phyloP scores from a whole-genome alignment of 2,797 vertebrate genomes.

The Clarias fuscus region DNA sequence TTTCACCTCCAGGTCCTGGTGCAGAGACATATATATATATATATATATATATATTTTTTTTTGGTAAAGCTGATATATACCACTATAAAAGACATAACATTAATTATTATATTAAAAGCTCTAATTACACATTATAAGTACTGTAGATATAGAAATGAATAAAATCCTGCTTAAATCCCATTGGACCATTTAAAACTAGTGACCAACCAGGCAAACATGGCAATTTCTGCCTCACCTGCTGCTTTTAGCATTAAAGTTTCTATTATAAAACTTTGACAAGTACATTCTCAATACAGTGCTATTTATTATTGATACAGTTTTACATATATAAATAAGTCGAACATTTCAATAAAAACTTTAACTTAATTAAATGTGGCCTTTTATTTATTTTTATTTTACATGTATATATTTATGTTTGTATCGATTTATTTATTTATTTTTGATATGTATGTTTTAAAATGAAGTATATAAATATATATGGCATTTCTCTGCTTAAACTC shows the following conservation, averaged over 20 bases:
- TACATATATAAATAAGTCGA: not conserved
- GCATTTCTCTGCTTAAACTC: not conserved
- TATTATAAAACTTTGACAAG: not conserved
- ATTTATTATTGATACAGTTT: no score
- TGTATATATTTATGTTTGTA: no score
- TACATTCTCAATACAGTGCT: not conserved
- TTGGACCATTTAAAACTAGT: slow-evolving; percentile 3
- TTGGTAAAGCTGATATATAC: not conserved
- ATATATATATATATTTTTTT: no score
- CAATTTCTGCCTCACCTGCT: not conserved
- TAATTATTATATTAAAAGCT: not conserved
- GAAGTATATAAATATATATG: not conserved
- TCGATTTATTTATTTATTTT: not conserved
- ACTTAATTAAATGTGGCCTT: not conserved
- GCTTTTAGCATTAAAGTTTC: not conserved
- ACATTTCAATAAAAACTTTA: not conserved
- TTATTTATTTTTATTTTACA: no score
- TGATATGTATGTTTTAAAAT: not conserved
- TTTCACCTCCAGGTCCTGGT: no score
- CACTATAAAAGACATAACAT: not conserved
- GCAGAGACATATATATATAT: no score
- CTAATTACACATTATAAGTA: not conserved
- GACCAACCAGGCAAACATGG: slow-evolving; percentile 28
- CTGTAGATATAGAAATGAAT: no score
- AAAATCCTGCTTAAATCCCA: slow-evolving; percentile 1